phyloP scores from a whole-genome alignment of 2,888 invertebrate genomes.

The Aphrophora alni region DNA sequence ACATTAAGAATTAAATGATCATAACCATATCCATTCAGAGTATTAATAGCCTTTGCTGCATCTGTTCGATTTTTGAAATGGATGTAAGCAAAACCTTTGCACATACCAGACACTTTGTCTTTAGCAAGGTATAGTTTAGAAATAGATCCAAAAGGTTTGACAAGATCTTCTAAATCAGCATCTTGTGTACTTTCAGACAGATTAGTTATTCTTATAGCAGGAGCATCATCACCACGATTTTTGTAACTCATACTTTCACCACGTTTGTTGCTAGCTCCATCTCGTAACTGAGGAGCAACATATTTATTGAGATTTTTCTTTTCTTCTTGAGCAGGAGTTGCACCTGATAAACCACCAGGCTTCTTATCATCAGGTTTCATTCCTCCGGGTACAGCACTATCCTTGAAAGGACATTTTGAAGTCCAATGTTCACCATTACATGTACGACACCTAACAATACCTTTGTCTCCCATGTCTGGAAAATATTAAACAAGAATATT shows the following conservation, averaged over 20 bases:
- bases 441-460: conserved; percentile 84
- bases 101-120: conserved; percentile 85
- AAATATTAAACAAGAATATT: too few species aligned
- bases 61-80: conserved; percentile 92
- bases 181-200: conserved; percentile 95
- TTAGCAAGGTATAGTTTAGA: conserved; percentile 94
- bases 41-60: conserved; percentile 89
- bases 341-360: conserved; percentile 35
- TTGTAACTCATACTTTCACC: conserved; percentile 69
- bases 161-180: conserved; percentile 93
- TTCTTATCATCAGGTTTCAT: conserved; percentile 43
- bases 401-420: conserved; percentile 96
- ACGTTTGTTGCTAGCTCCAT: conserved; percentile 81
- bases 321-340: conserved; percentile 50
- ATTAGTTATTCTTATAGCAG: conserved; percentile 95
- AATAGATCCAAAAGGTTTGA: conserved; percentile 91
- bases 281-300: conserved; percentile 88
- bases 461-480: conserved; percentile 55
- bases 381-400: conserved; percentile 61
- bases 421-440: conserved; percentile 99
- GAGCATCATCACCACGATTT: conserved; percentile 74
- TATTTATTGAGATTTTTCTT: conserved; percentile 68
- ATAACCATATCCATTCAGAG: conserved; percentile 92
- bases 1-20: conserved; percentile 97
- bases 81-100: conserved; percentile 98